Evolutionary conservation across 1,140 invertebrate genomes (phyloP).

Genomic region (Drosophila virilis): DNA sequence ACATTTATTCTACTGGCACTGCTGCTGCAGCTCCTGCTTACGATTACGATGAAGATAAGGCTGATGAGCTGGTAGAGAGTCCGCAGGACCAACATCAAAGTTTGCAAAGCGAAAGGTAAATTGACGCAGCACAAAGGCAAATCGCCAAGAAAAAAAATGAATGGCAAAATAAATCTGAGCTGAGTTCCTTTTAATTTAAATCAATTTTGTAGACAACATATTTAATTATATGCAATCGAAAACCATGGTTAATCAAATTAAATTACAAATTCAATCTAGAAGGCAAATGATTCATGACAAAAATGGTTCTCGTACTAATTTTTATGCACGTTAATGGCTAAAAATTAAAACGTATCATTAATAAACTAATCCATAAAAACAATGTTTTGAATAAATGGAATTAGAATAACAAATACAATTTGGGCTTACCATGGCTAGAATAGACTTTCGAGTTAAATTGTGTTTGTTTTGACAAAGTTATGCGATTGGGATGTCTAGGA

Average conservation of each 20-base stretch:
- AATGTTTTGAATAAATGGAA: too few species aligned
- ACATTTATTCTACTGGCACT: conserved; percentile 34
- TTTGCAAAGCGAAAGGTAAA: conserved; percentile 77
- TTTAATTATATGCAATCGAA: conserved; percentile 5
- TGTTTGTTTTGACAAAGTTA: neutral
- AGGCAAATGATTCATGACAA: too few species aligned
- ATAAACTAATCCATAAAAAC: too few species aligned
- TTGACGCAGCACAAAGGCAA: conserved; percentile 57
- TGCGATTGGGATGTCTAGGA: neutral
- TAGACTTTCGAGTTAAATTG: neutral
- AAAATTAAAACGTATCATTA: too few species aligned
- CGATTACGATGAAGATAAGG: conserved; percentile 37
- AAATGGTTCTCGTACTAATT: too few species aligned
- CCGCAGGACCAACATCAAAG: conserved; percentile 52
- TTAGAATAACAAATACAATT: too few species aligned
- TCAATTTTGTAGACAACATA: neutral
- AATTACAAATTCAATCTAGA: too few species aligned
- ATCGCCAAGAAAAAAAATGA: conserved; percentile 24
- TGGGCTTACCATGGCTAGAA: too few species aligned
- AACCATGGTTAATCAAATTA: neutral
- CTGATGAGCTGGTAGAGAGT: conserved; percentile 32
- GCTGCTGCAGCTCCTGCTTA: conserved; percentile 28
- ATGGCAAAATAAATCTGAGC: conserved; percentile 9
- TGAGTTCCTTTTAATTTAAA: neutral
- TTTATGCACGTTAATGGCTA: too few species aligned